These are phyloP conservation scores for Leptopilina myrica DNA, from an alignment of 2,888 invertebrate species.

Conservation along the genomic window DNA sequence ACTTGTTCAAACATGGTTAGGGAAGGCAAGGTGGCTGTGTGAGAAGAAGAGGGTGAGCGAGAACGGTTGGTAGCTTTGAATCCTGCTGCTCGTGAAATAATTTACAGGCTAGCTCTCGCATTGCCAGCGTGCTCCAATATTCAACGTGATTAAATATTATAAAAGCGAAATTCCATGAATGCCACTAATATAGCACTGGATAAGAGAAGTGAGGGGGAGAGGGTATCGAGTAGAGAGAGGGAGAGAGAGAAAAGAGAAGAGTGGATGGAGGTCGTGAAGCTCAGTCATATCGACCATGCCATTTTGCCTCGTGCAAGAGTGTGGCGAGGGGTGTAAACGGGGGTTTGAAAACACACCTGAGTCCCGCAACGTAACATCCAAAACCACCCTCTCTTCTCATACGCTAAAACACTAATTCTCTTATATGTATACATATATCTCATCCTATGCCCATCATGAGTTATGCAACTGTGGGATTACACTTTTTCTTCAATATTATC, in stretches of 20 bases:
- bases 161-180: constrained; percentile 68
- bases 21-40: not conserved
- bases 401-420: constrained; percentile 13
- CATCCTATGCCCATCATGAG: constrained; percentile 11
- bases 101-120: constrained; percentile 47
- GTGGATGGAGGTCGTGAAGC: constrained; percentile 58
- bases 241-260: constrained; percentile 52
- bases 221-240: constrained; percentile 44
- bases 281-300: constrained; percentile 71
- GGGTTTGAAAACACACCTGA: constrained; percentile 55
- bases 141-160: constrained; percentile 70
- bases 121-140: constrained; percentile 59
- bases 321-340: constrained; percentile 23
- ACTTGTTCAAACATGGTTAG: not conserved
- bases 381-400: constrained; percentile 47
- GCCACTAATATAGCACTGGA: constrained; percentile 56
- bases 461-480: constrained; percentile 17
- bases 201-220: constrained; percentile 1
- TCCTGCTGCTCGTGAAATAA: constrained; percentile 48
- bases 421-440: constrained; percentile 1
- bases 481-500: not conserved
- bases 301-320: constrained; percentile 58
- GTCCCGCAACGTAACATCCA: constrained; percentile 51
- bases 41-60: not conserved
- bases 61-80: constrained; percentile 14